Evolutionary conservation across 2,888 invertebrate genomes (phyloP).

Genomic region (Drosophila anomelani): DNA sequence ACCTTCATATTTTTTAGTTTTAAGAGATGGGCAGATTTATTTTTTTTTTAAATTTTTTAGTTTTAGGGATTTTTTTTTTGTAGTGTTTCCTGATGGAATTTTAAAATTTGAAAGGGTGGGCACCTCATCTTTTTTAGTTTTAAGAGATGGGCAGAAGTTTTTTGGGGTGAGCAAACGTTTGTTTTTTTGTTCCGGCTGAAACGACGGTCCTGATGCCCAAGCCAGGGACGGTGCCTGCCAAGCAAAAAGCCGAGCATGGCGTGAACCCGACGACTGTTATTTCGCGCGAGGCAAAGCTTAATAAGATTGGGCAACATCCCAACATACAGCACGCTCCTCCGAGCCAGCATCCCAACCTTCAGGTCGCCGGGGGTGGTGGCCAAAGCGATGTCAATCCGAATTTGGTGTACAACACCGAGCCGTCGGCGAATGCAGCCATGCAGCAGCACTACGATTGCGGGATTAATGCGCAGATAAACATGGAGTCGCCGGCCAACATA

Average conservation of each 20-base stretch:
- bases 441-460: constrained; percentile 92
- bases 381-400: constrained; percentile 68
- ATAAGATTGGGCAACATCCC: constrained; percentile 62
- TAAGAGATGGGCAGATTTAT: too few relatives aligned
- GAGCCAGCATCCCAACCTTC: constrained; percentile 51
- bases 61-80: too few relatives aligned
- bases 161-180: too few relatives aligned
- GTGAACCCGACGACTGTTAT: constrained; percentile 53
- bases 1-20: too few relatives aligned
- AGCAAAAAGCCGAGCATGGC: constrained; percentile 69
- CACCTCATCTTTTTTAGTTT: too few relatives aligned
- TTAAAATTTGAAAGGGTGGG: too few relatives aligned
- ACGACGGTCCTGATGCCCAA: constrained; percentile 53
- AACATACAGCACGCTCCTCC: constrained; percentile 33
- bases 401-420: constrained; percentile 92
- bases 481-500: constrained; percentile 95
- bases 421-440: constrained; percentile 92
- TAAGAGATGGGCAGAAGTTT: too few relatives aligned
- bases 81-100: too few relatives aligned
- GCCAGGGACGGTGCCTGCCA: constrained; percentile 54
- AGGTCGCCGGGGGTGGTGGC: constrained; percentile 68
- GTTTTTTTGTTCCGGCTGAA: too few relatives aligned
- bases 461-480: constrained; percentile 92
- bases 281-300: constrained; percentile 67
- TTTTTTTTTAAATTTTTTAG: too few relatives aligned